Conservation (phyloP, 2,888 invertebrate species). For the Leptinotarsa juncta region DNA sequence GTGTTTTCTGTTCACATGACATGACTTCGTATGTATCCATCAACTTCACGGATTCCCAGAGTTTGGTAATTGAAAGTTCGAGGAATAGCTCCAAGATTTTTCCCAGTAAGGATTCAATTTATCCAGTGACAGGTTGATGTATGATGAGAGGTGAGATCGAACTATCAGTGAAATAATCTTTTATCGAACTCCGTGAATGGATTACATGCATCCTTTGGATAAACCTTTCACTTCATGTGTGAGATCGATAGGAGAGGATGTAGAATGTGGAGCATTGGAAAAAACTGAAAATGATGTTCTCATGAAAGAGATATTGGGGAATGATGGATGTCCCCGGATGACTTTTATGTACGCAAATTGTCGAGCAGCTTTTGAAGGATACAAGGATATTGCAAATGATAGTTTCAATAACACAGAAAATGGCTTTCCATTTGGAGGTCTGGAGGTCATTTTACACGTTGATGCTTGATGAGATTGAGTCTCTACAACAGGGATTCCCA, state of each 20-base stretch:
- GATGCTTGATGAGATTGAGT: too few relatives aligned
- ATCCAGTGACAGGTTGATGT: conserved; percentile 36
- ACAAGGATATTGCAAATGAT: too few relatives aligned
- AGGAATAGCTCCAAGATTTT: conserved; percentile 30
- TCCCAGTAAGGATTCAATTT: conserved; percentile 37
- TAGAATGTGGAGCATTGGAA: not conserved
- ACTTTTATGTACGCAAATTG: not conserved
- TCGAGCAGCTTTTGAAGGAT: not conserved
- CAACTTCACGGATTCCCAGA: conserved; percentile 28
- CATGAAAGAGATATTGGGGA: too few relatives aligned
- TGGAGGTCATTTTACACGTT: too few relatives aligned
- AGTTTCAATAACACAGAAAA: too few relatives aligned
- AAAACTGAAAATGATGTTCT: not conserved
- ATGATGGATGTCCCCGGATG: not conserved
- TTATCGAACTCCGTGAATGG: conserved; percentile 13
- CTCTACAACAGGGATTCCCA: too few relatives aligned
- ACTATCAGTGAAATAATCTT: conserved; percentile 14
- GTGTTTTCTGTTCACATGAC: conserved; percentile 18
- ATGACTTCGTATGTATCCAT: conserved; percentile 30
- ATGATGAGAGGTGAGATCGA: conserved; percentile 18
- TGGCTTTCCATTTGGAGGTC: too few relatives aligned
- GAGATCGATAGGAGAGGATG: not conserved
- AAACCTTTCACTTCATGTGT: not conserved
- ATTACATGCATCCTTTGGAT: conserved; percentile 3
- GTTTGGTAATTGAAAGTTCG: conserved; percentile 35